These are phyloP conservation scores for Rhingia rostrata DNA, from an alignment of 2,888 invertebrate species.

Conservation along the genomic window DNA sequence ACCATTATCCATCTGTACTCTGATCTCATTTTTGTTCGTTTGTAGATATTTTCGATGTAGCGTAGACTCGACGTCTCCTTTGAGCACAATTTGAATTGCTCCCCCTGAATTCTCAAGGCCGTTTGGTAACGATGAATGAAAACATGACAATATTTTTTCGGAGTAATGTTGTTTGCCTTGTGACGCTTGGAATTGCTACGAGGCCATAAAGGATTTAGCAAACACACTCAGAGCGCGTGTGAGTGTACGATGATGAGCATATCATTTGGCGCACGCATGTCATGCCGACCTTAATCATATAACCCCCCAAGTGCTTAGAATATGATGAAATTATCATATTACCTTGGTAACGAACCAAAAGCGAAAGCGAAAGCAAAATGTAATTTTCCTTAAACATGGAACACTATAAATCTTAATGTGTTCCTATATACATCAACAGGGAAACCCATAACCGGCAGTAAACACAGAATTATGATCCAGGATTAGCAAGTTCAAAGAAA, in stretches of 20 bases:
- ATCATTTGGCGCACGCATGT: slow-evolving; percentile 55
- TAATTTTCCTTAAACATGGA: slow-evolving; percentile 53
- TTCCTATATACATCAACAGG: background rate
- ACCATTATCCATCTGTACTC: slow-evolving; percentile 9
- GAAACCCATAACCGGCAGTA: background rate
- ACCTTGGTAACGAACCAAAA: background rate
- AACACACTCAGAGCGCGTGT: slow-evolving; percentile 26
- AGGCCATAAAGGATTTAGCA: slow-evolving; percentile 25
- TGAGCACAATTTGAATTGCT: slow-evolving; percentile 41
- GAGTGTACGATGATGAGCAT: slow-evolving; percentile 45
- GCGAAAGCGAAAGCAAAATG: slow-evolving; percentile 6
- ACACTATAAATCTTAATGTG: slow-evolving; percentile 17
- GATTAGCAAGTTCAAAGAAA: slow-evolving; percentile 16
- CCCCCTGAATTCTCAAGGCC: slow-evolving; percentile 24
- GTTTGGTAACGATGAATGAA: slow-evolving; percentile 35
- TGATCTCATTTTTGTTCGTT: slow-evolving; percentile 18
- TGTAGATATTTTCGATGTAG: slow-evolving; percentile 17
- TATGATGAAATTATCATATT: slow-evolving; percentile 37
- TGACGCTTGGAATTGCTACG: slow-evolving; percentile 7
- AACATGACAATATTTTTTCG: slow-evolving; percentile 39
- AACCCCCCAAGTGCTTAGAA: background rate
- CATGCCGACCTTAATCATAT: background rate
- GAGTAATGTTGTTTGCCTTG: slow-evolving; percentile 26
- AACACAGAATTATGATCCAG: slow-evolving; percentile 12
- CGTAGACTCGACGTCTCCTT: slow-evolving; percentile 42